phyloP scores from a whole-genome alignment of 1,140 invertebrate species.

The Halictus rubicundus region DNA sequence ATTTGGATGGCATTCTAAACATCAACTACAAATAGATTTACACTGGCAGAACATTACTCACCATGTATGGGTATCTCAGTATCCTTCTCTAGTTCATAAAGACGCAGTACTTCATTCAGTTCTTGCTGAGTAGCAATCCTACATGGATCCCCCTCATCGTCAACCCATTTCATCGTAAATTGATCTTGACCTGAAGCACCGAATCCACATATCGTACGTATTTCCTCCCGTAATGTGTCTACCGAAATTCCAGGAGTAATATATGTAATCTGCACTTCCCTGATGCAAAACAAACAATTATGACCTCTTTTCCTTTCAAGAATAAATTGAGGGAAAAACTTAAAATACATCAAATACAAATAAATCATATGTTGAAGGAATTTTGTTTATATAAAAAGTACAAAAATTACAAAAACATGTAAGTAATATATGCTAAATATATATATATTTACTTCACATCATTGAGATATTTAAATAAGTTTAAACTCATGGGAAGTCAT shows the following conservation, averaged over 20 bases:
- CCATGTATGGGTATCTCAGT: slow-evolving; percentile 98
- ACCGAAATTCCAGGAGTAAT: slow-evolving; percentile 92
- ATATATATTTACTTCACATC: background rate
- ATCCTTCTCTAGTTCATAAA: slow-evolving; percentile 98
- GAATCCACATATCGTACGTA: slow-evolving; percentile 96
- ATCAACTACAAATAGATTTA: background rate
- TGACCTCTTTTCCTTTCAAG: too few relatives aligned
- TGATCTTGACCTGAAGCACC: slow-evolving; percentile 71
- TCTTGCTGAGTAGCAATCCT: slow-evolving; percentile 97
- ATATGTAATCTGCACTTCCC: slow-evolving; percentile 96
- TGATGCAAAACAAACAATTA: too few relatives aligned
- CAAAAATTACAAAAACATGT: background rate
- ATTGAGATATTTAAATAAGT: background rate
- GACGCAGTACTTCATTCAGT: slow-evolving; percentile 95
- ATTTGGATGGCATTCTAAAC: background rate
- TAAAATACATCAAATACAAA: background rate
- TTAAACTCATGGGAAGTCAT: background rate
- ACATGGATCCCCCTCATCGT: slow-evolving; percentile 99
- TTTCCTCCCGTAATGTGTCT: slow-evolving; percentile 93
- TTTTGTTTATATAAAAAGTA: background rate
- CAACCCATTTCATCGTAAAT: slow-evolving; percentile 99
- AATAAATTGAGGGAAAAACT: too few relatives aligned
- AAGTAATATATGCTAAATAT: background rate
- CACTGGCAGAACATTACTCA: slow-evolving; percentile 81
- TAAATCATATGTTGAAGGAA: background rate